These are phyloP conservation scores for Melanotaenia pygmaea DNA, from an alignment of 2,797 vertebrate genomes.

Conservation along the genomic window DNA sequence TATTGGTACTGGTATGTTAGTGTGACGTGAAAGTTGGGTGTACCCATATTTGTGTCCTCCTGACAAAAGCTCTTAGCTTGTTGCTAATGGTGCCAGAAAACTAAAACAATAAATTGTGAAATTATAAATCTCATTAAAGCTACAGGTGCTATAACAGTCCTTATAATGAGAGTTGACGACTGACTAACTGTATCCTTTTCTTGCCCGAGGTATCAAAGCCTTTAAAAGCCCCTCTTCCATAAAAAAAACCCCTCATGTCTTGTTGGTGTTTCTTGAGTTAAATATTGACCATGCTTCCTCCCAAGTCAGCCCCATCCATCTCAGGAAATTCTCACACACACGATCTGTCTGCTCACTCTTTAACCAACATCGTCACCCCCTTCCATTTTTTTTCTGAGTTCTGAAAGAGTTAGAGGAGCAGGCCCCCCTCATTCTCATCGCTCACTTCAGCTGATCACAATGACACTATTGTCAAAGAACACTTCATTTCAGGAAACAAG, in stretches of 20 bases:
- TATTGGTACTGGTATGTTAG: background rate
- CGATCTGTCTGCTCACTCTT: constrained; percentile 36
- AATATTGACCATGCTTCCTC: constrained; percentile 63
- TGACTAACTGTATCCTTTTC: background rate
- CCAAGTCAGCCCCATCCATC: constrained; percentile 59
- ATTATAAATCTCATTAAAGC: background rate
- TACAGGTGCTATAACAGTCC: background rate
- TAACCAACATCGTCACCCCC: constrained; percentile 7
- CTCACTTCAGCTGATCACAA: constrained; percentile 54
- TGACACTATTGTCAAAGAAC: constrained; percentile 50
- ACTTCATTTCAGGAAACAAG: constrained; percentile 47
- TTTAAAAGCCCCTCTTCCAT: constrained; percentile 24
- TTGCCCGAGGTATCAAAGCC: background rate
- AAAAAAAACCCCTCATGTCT: constrained; percentile 15
- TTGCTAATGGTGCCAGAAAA: background rate
- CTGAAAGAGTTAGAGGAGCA: constrained; percentile 47
- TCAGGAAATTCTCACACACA: constrained; percentile 64
- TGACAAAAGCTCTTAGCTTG: background rate
- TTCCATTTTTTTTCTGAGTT: constrained; percentile 27
- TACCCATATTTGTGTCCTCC: background rate
- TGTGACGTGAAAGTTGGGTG: background rate
- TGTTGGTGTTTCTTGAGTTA: constrained; percentile 50
- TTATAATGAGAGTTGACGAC: background rate
- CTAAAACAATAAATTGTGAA: background rate
- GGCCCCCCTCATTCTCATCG: constrained; percentile 51